A percentile compares a stretch with the other conserved stretches of the same genome.
These are phyloP conservation scores for Pseudomyrmex gracilis DNA, from an alignment of 1,140 invertebrate species.

Conservation along the genomic window DNA sequence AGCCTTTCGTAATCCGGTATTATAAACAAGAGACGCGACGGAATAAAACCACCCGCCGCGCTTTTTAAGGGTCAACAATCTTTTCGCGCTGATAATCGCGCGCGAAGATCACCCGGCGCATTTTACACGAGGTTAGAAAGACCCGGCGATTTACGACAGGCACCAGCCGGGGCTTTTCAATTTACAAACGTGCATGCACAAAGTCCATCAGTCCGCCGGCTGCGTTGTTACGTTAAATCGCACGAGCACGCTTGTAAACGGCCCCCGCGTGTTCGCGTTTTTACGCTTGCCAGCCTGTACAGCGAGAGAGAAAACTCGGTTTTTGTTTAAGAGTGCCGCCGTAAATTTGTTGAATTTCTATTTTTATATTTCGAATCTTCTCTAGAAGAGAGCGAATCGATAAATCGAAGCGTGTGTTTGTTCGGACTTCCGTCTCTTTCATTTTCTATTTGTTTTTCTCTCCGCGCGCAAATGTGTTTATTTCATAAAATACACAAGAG, in stretches of 20 bases:
- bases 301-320: neutral
- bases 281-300: neutral
- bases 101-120: neutral
- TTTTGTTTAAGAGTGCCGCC: neutral
- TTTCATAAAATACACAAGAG: neutral
- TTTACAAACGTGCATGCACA: conserved; percentile 16
- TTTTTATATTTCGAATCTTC: too few relatives aligned
- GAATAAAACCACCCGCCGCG: neutral
- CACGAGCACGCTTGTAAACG: neutral
- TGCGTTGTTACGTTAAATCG: conserved; percentile 4
- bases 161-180: conserved; percentile 24
- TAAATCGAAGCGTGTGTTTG: too few relatives aligned
- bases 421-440: too few relatives aligned
- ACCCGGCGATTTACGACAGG: neutral
- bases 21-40: neutral
- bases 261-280: neutral
- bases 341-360: neutral
- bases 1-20: neutral
- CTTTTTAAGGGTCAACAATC: conserved; percentile 14
- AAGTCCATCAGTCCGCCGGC: neutral
- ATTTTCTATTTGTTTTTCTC: too few relatives aligned
- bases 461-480: too few relatives aligned
- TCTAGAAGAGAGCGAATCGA: too few relatives aligned
- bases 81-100: neutral
- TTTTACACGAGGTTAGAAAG: neutral